A percentile compares a stretch with the other conserved stretches of the same genome.
Evolutionary conservation across 2,888 invertebrate species (phyloP).

Genomic region (Amiota minor): DNA sequence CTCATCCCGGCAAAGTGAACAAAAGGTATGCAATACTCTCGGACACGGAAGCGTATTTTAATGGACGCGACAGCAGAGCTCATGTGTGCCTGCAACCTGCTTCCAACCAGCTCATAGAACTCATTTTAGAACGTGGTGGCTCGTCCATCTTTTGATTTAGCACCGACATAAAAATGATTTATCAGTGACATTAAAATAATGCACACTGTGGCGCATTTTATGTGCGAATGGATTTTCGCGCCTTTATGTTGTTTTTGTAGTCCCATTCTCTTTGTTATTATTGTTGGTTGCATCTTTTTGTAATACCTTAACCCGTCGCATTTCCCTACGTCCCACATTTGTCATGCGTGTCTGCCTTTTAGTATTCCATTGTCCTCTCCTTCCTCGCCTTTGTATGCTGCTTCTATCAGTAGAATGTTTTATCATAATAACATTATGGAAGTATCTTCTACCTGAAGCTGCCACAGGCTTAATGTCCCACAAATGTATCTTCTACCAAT

Average conservation of each 20-base stretch:
- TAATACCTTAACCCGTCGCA: slow-evolving; percentile 40
- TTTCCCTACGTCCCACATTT: slow-evolving; percentile 36
- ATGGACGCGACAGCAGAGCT: slow-evolving; percentile 52
- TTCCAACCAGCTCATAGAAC: slow-evolving; percentile 10
- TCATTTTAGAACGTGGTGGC: slow-evolving; percentile 52
- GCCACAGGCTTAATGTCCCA: background rate
- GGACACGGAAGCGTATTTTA: slow-evolving; percentile 64
- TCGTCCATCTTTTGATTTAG: slow-evolving; percentile 72
- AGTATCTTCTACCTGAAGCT: background rate
- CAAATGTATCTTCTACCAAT: background rate
- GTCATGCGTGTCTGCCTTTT: slow-evolving; percentile 35
- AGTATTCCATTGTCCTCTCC: slow-evolving; percentile 20
- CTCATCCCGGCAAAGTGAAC: background rate
- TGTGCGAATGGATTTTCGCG: slow-evolving; percentile 73
- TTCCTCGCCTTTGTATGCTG: slow-evolving; percentile 61
- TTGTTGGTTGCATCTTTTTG: slow-evolving; percentile 31
- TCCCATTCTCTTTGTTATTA: slow-evolving; percentile 13
- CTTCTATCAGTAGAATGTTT: slow-evolving; percentile 62
- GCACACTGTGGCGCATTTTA: slow-evolving; percentile 73
- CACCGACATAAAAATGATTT: slow-evolving; percentile 74
- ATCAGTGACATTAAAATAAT: slow-evolving; percentile 73
- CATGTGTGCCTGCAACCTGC: slow-evolving; percentile 35
- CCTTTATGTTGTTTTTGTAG: slow-evolving; percentile 59
- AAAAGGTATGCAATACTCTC: slow-evolving; percentile 48
- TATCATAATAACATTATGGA: slow-evolving; percentile 65